A percentile compares a stretch with the other conserved stretches of the same genome.
Evolutionary conservation across 1,140 invertebrate species (phyloP).

Genomic region (Drosophila repletoides): DNA sequence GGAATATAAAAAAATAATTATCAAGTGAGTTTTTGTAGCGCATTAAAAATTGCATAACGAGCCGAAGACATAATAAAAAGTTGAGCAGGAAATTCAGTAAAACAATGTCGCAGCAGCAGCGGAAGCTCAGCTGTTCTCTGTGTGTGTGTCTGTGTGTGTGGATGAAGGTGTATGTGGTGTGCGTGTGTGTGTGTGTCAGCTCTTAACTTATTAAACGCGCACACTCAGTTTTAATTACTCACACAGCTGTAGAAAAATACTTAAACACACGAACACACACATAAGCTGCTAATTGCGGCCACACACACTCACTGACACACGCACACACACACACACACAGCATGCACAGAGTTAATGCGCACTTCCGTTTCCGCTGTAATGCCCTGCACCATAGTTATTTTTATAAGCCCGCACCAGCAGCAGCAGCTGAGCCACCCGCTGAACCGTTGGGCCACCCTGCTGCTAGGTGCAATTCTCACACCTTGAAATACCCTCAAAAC

Average conservation of each 20-base stretch:
- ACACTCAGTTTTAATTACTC: conserved; percentile 78
- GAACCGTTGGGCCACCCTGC: conserved; percentile 9
- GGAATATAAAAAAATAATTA: too few species aligned
- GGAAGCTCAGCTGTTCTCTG: conserved; percentile 15
- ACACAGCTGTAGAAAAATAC: conserved; percentile 52
- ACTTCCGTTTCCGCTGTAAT: conserved; percentile 80
- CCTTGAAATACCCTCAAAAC: background rate
- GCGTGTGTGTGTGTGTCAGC: conserved; percentile 21
- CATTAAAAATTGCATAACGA: conserved; percentile 15
- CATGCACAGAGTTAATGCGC: conserved; percentile 74
- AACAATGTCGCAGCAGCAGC: conserved; percentile 37
- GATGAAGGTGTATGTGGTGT: background rate
- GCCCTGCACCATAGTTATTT: conserved; percentile 72
- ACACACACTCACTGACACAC: conserved; percentile 25
- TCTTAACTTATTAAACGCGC: conserved; percentile 77
- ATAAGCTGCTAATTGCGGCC: conserved; percentile 70
- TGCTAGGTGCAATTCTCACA: conserved; percentile 9
- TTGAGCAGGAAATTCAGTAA: conserved; percentile 28
- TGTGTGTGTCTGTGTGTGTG: conserved; percentile 1
- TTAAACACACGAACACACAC: conserved; percentile 41
- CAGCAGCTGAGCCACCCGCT: background rate
- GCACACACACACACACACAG: conserved; percentile 13
- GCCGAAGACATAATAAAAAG: conserved; percentile 11
- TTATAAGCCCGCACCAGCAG: conserved; percentile 48
- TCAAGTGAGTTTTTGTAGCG: conserved; percentile 11